These are phyloP conservation scores for Erpornis zantholeuca DNA, from an alignment of 2,113 vertebrate species.

Conservation along the genomic window DNA sequence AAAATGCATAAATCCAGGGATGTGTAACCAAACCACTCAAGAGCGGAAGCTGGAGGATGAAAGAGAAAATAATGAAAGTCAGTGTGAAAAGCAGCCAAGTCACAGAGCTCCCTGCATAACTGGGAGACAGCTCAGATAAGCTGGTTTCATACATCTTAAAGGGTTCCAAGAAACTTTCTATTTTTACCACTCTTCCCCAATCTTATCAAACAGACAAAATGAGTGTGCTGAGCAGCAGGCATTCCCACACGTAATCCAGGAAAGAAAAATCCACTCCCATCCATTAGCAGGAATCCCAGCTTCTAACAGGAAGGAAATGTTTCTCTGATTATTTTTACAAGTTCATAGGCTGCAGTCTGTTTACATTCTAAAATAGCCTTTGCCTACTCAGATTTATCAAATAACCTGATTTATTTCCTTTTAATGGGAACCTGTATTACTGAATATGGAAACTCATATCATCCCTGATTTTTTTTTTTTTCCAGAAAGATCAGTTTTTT, in stretches of 20 bases:
- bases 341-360: neutral
- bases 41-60: neutral
- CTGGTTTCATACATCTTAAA: fast-evolving
- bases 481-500: neutral
- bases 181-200: neutral
- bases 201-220: neutral
- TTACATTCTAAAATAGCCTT: neutral
- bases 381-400: neutral
- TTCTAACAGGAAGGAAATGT: neutral
- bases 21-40: neutral
- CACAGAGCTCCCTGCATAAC: too few species aligned
- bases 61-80: neutral
- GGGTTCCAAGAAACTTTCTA: neutral
- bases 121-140: neutral
- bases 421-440: neutral
- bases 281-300: neutral
- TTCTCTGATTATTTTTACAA: neutral
- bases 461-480: neutral
- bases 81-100: neutral
- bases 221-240: neutral
- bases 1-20: neutral
- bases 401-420: neutral
- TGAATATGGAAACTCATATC: fast-evolving
- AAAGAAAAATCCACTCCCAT: neutral
- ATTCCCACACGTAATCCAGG: neutral